A percentile compares a stretch with the other conserved stretches of the same genome.
These are phyloP conservation scores for Capreolus pygargus DNA, from an alignment of 2,113 vertebrate species.

Conservation along the genomic window DNA sequence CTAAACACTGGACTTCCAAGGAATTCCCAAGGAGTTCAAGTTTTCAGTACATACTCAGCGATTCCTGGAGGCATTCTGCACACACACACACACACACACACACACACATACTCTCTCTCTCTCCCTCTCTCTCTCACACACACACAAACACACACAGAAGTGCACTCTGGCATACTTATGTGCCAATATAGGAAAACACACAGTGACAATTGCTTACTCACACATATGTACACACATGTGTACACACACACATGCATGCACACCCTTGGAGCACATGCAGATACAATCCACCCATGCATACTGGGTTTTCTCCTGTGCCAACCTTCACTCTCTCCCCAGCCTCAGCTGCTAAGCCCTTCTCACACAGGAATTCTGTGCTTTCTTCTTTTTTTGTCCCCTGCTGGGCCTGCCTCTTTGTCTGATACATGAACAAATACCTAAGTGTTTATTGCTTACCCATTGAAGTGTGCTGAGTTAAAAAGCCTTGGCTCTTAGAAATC, in stretches of 20 bases:
- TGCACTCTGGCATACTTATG: neutral
- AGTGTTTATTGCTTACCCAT: neutral
- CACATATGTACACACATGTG: no score
- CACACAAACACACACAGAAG: neutral
- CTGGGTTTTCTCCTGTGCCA: neutral
- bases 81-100: neutral
- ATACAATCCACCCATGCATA: no score
- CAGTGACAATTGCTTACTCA: neutral
- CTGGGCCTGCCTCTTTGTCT: accelerated
- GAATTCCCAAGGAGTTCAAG: neutral
- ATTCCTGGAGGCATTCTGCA: neutral
- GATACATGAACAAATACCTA: neutral
- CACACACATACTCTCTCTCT: neutral
- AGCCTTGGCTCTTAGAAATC: neutral
- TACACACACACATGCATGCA: neutral
- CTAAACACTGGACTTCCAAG: neutral
- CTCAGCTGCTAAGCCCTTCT: neutral
- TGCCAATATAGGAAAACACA: neutral
- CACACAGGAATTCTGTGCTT: neutral
- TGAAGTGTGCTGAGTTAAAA: neutral
- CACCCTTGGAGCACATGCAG: neutral
- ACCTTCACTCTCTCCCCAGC: neutral
- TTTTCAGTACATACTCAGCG: neutral
- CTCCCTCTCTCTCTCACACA: neutral
- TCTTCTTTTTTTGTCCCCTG: neutral